Evolutionary conservation across 2,888 invertebrate genomes (phyloP), one percentile per base, ranked within the genome.

Genomic region (Stegana nigrithorax): DNA sequence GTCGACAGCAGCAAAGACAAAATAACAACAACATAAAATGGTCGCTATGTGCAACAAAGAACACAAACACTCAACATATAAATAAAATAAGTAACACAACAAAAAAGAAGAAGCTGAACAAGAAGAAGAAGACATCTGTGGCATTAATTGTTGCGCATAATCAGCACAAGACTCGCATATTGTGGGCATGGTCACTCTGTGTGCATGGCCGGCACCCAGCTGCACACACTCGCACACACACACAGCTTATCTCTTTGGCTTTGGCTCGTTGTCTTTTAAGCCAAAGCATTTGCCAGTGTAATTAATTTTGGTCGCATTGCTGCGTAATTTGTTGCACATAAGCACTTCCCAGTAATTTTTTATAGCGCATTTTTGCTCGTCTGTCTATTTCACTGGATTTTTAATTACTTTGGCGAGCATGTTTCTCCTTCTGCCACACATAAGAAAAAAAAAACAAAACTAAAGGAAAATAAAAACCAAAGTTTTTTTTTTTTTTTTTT

Each of bases 101-200:
- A n/a, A n/a, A n/a, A 14, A n/a, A 39, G 17, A 39, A 39, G 17
- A 36, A 36, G 10, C 36, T n/a, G 14, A 36, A 14, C n/a, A 39
- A 39, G 39, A 17, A n/a, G 2, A 1, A 14, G 39, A n/a, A 14
- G 39, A 39, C 39, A n/a, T n/a, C n/a, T n/a, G n/a, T n/a, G 39
- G 39, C 53, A 55, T 55, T 55, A 55, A 55, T 55, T 55, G 53
- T 55, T 55, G 36, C 53, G 53, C 32, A 21, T 55, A 55, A 55
- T 55, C 36, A 55, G 53, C 53, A 36, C 53, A n/a, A n/a, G n/a
- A n/a, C n/a, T n/a, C n/a, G n/a, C n/a, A n/a, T n/a, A n/a, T n/a
- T n/a, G n/a, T n/a, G n/a, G n/a, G n/a, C n/a, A n/a, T n/a, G n/a
- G n/a, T n/a, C n/a, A n/a, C n/a, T n/a, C n/a, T n/a, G n/a, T n/a